A percentile compares a stretch with the other conserved stretches of the same genome.
Evolutionary conservation across 2,113 vertebrate genomes (phyloP).

Genomic region (Actenoides hombroni): DNA sequence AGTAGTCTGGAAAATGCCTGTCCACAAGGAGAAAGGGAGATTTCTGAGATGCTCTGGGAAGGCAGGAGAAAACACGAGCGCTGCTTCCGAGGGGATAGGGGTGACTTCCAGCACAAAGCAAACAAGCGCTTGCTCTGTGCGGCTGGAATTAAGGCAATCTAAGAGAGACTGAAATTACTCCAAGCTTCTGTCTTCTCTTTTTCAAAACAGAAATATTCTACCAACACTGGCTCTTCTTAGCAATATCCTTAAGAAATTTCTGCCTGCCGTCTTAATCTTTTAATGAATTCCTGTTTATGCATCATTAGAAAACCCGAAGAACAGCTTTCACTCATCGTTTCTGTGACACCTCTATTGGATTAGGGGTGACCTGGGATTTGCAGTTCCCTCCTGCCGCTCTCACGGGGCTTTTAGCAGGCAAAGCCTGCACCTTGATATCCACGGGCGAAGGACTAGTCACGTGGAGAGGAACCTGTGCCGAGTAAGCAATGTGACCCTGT

Average conservation of each 20-base stretch:
- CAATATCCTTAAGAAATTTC: neutral
- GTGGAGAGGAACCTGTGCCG: neutral
- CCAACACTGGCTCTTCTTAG: neutral
- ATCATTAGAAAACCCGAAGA: neutral
- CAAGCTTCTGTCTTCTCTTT: neutral
- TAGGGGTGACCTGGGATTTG: neutral
- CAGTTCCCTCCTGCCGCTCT: neutral
- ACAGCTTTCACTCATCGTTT: neutral
- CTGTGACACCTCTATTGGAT: neutral
- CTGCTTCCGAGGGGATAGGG: neutral
- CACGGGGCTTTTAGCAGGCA: neutral
- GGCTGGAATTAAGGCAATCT: neutral
- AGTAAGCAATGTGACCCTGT: conserved; percentile 4
- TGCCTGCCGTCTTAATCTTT: neutral
- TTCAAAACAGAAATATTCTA: neutral
- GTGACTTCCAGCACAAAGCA: neutral
- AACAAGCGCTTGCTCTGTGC: neutral
- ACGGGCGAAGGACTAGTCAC: conserved; percentile 35
- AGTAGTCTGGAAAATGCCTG: neutral
- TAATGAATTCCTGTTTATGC: neutral
- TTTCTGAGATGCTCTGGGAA: neutral
- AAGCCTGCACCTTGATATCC: neutral
- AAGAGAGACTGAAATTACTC: neutral
- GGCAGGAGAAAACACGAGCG: neutral
- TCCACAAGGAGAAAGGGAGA: neutral